Percentiles rank a stretch among this genome's conserved stretches.
Conservation (phyloP, 92 coral and sea anemone species). For the Phymanthus crucifer region DNA sequence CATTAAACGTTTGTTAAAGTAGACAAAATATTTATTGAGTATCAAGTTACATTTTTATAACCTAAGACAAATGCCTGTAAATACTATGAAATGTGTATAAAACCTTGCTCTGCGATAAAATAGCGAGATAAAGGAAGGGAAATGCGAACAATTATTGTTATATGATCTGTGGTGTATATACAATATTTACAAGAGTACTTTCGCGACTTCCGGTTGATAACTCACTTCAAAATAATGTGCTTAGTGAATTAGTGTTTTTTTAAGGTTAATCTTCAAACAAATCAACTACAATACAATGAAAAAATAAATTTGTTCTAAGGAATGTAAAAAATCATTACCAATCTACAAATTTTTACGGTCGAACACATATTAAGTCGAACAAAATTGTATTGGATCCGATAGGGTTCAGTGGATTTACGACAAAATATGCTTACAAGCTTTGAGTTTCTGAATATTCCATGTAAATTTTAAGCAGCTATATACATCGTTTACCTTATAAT, state of each 20-base stretch:
- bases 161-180: background rate
- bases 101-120: background rate
- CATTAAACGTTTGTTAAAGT: background rate
- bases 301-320: background rate
- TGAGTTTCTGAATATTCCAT: too few species aligned
- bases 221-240: background rate
- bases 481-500: background rate
- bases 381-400: background rate
- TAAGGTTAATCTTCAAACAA: background rate
- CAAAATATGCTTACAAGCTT: background rate
- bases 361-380: background rate
- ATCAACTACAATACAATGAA: background rate
- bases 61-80: background rate
- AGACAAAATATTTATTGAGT: background rate
- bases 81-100: background rate
- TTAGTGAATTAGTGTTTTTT: background rate
- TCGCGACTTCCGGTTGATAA: background rate
- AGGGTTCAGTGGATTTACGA: background rate
- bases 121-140: background rate
- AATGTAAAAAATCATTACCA: background rate
- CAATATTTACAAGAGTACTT: constrained; percentile 3
- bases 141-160: background rate
- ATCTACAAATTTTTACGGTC: background rate
- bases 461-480: background rate
- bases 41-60: constrained; percentile 4